phyloP scores from a whole-genome alignment of 1,140 invertebrate genomes.

The Goniozus legneri region DNA sequence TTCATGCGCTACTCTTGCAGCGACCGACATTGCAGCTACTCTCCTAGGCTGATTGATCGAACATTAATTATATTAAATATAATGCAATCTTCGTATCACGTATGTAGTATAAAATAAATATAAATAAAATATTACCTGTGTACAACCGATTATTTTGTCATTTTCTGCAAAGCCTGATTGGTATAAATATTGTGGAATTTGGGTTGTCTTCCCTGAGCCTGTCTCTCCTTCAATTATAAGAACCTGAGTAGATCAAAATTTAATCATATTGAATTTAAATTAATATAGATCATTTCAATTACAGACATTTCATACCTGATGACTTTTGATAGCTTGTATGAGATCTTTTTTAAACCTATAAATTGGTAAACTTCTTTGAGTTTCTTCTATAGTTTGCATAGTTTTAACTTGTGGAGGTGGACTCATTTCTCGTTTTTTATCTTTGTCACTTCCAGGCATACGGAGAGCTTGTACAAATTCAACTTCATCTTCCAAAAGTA shows the following conservation, averaged over 20 bases:
- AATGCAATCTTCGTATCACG: conserved; percentile 27
- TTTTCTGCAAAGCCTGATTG: conserved; percentile 85
- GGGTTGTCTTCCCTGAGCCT: conserved; percentile 97
- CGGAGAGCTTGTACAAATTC: conserved; percentile 94
- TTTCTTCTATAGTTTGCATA: conserved; percentile 82
- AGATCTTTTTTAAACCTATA: conserved; percentile 90
- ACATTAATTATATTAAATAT: conserved; percentile 89
- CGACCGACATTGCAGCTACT: conserved; percentile 99
- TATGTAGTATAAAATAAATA: conserved; percentile 3
- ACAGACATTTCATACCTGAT: conserved; percentile 68
- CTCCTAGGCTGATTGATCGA: conserved; percentile 90
- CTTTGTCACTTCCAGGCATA: conserved; percentile 73
- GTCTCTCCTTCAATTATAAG: conserved; percentile 98
- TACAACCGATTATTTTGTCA: conserved; percentile 73
- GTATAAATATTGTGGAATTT: conserved; percentile 96
- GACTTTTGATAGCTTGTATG: conserved; percentile 80
- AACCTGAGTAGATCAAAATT: conserved; percentile 47
- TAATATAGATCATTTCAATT: conserved; percentile 1
- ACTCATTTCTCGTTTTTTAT: conserved; percentile 59
- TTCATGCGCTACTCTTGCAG: conserved; percentile 97
- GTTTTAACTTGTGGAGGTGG: conserved; percentile 70
- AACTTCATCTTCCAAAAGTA: conserved; percentile 93
- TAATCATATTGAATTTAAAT: conserved; percentile 3
- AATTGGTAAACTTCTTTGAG: conserved; percentile 89
- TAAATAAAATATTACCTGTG: too few relatives aligned